These are phyloP conservation scores for Abscondita cerata DNA, from an alignment of 2,888 invertebrate species.

Conservation along the genomic window DNA sequence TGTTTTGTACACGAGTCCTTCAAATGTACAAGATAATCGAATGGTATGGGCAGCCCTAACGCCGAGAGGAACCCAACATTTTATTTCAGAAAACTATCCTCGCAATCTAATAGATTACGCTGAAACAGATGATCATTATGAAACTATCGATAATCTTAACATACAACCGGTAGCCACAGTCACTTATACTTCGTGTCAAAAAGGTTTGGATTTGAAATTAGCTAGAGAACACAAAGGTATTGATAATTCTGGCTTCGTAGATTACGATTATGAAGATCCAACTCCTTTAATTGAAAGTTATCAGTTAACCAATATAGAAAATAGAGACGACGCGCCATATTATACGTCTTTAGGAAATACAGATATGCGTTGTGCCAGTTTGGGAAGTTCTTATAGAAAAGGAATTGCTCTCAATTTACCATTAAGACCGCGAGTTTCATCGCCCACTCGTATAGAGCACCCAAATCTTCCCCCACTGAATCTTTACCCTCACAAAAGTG, in stretches of 20 bases:
- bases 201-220: conserved; percentile 41
- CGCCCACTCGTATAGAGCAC: conserved; percentile 82
- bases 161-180: conserved; percentile 49
- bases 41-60: conserved; percentile 82
- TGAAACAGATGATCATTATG: conserved; percentile 72
- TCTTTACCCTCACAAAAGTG: conserved; percentile 54
- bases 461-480: conserved; percentile 83
- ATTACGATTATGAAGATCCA: conserved; percentile 83
- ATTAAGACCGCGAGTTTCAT: conserved; percentile 74
- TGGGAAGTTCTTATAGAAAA: conserved; percentile 62
- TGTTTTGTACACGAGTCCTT: conserved; percentile 51
- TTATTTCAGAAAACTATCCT: conserved; percentile 71
- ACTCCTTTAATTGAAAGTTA: conserved; percentile 78
- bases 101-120: conserved; percentile 60
- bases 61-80: conserved; percentile 81
- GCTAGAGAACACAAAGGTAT: conserved; percentile 46
- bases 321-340: conserved; percentile 57
- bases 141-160: conserved; percentile 70
- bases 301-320: conserved; percentile 66
- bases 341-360: conserved; percentile 53
- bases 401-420: conserved; percentile 52
- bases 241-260: conserved; percentile 78
- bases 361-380: conserved; percentile 56
- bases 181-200: conserved; percentile 42
- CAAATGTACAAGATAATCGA: conserved; percentile 53